A percentile compares a stretch with the other conserved stretches of the same genome.
Evolutionary conservation across 2,113 vertebrate genomes (phyloP).

Genomic region (human (Homo sapiens)): GRCh38 chr2:10789001-10789500

Average conservation of each 20-base stretch:
- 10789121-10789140: rapidly evolving
- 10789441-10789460: no score
- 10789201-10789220: rapidly evolving
- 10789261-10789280: not conserved
- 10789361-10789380: not conserved
- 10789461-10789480: not conserved
- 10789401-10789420: not conserved
- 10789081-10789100: no score
- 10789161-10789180: not conserved
- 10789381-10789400: not conserved
- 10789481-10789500: not conserved
- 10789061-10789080: rapidly evolving
- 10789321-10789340: not conserved
- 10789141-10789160: rapidly evolving
- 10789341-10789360: not conserved
- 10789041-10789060: not conserved
- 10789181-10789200: rapidly evolving
- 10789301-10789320: rapidly evolving
- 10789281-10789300: rapidly evolving
- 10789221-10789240: not conserved
- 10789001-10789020: not conserved
- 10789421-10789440: no score
- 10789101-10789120: rapidly evolving
- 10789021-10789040: not conserved
- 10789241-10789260: not conserved